Evolutionary conservation across 2,888 invertebrate genomes (phyloP).

Genomic region (Laothoe populi): DNA sequence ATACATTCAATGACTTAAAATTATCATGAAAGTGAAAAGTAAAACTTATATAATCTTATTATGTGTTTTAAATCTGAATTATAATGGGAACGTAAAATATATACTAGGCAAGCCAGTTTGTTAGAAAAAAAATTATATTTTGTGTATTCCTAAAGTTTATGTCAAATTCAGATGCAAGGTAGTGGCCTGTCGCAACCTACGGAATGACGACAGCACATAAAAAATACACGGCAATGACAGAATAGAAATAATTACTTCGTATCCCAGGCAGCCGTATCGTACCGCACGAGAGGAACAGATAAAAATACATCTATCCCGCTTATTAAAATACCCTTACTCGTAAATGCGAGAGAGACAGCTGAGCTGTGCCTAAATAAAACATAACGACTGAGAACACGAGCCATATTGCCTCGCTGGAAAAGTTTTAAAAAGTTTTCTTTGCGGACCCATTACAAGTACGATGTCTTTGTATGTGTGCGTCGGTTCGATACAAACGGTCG

Average conservation of each 20-base stretch:
- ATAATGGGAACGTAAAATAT: too few relatives aligned
- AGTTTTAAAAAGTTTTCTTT: conserved; percentile 86
- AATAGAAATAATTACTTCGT: conserved; percentile 85
- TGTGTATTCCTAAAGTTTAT: neutral
- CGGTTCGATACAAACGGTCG: conserved; percentile 74
- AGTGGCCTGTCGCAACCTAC: conserved; percentile 46
- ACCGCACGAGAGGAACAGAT: conserved; percentile 48
- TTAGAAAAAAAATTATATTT: neutral
- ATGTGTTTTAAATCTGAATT: too few relatives aligned
- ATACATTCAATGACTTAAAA: too few relatives aligned
- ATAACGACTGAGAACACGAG: conserved; percentile 84
- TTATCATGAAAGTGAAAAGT: too few relatives aligned
- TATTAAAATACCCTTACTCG: conserved; percentile 44
- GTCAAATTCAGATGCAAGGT: neutral
- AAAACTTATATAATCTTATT: too few relatives aligned
- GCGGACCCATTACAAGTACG: conserved; percentile 84
- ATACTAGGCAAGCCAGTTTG: neutral
- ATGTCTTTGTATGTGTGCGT: conserved; percentile 70
- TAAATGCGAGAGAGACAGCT: conserved; percentile 64
- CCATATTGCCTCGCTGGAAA: conserved; percentile 85
- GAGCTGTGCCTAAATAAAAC: conserved; percentile 82
- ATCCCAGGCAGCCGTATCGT: conserved; percentile 76
- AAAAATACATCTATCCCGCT: conserved; percentile 64
- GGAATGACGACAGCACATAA: conserved; percentile 71
- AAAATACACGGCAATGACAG: conserved; percentile 84